Percentiles rank a stretch among this genome's conserved stretches.
These are phyloP conservation scores for Sturmia bella DNA, from an alignment of 2,888 invertebrate genomes.

Conservation along the genomic window DNA sequence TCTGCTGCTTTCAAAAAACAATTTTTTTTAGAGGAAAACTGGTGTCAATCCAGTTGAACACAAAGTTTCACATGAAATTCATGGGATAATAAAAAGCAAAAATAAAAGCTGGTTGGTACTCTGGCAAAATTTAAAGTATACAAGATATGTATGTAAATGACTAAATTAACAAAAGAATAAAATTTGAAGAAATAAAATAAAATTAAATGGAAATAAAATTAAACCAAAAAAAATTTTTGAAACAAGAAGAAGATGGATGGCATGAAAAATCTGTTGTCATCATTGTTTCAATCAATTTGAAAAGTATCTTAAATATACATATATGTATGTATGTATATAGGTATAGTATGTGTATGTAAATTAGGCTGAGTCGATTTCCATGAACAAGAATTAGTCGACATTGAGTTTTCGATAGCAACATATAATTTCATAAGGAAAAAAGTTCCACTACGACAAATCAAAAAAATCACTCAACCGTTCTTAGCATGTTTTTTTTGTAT, in stretches of 20 bases:
- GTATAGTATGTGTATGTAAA: no score
- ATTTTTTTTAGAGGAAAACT: no score
- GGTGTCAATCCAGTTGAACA: no score
- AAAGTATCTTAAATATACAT: slow-evolving; percentile 34
- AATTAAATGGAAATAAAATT: not conserved
- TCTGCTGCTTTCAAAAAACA: no score
- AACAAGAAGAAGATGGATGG: slow-evolving; percentile 32
- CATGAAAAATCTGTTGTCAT: slow-evolving; percentile 30
- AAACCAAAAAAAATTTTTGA: not conserved
- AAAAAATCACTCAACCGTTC: no score
- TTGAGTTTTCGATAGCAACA: no score
- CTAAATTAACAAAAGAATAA: slow-evolving; percentile 11
- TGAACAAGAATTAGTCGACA: no score
- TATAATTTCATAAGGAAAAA: no score
- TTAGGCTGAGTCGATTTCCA: no score
- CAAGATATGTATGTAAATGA: slow-evolving; percentile 48
- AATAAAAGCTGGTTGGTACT: slow-evolving; percentile 11
- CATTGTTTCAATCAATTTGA: slow-evolving; percentile 52
- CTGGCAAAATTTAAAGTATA: not conserved
- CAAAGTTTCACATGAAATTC: not conserved
- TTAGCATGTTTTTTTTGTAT: no score
- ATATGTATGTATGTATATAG: no score
- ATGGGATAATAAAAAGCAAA: slow-evolving; percentile 20
- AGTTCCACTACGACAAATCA: no score
- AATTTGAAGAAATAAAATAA: not conserved